Base-by-base conservation (phyloP, 2,113 vertebrate genomes). In the Indri indri region DNA sequence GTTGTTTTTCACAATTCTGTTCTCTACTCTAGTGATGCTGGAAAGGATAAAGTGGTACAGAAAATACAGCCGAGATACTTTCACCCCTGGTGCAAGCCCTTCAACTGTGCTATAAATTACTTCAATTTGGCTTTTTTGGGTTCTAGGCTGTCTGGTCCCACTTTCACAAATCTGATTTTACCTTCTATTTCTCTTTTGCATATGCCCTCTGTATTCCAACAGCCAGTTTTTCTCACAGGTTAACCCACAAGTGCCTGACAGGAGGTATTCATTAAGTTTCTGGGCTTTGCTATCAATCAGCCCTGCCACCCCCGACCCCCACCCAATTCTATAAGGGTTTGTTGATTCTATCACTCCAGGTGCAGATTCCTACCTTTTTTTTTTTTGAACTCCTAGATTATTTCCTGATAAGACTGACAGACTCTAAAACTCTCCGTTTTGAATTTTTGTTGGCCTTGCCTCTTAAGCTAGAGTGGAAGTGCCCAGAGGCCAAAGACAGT, bases 211-310 rank as follows among this genome's bases (percentile, higher is more conserved):
- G 1, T 13, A 22, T 9, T 14, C 34, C 47, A 14, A 45, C 18
- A 25, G 83, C 30, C 50, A 45, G 14, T 23, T 66, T 54, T 37
- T 20, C 54, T 40, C 68, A 16, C 1, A 1, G 40, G 16, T 34
- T 61, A 80, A 59, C 14, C 30, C 54, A 16, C 40, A 52, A 54
- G 40, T 8, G 42, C 65, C 81, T 30, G 20, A 30, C 11, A 70
- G 81, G 47, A 42, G 34, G 25, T 1, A 11, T 1, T 54, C 50
- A 9, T 0, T 5, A 37, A 50, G 57, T 14, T 13, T 4, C n/a
- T 3, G 25, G 5, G 23, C 73, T 57, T 47, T 66, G 52, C n/a
- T 70, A 91, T 54, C 32, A 77, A 34, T 4, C 42, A 57, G 68
- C 57, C 57, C 30, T 47, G 47, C 40, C 18, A 6, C 18, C 18